phyloP scores from a whole-genome alignment of 2,797 vertebrate species.

The Helostoma temminkii region DNA sequence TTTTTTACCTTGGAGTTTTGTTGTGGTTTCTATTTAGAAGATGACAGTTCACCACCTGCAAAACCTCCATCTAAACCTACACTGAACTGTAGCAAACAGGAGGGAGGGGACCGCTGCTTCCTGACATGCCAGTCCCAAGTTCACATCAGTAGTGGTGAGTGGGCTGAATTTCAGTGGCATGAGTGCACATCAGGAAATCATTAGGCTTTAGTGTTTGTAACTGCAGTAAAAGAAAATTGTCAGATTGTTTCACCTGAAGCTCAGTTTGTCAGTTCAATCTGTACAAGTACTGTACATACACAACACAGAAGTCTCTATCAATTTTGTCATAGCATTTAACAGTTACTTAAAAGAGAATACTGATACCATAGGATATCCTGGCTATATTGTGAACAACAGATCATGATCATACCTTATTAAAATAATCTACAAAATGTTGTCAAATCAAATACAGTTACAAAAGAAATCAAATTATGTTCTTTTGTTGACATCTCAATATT shows the following conservation, averaged over 20 bases:
- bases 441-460: too few species aligned
- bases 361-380: too few species aligned
- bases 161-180: neutral
- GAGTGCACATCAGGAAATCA: neutral
- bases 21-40: constrained; percentile 89
- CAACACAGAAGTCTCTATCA: neutral
- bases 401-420: too few species aligned
- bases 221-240: too few species aligned
- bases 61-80: constrained; percentile 85
- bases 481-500: too few species aligned
- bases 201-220: too few species aligned
- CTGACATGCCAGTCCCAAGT: constrained; percentile 93
- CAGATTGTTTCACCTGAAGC: neutral
- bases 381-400: too few species aligned
- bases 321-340: neutral
- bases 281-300: neutral
- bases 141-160: constrained; percentile 94
- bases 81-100: constrained; percentile 92
- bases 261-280: neutral
- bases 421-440: too few species aligned
- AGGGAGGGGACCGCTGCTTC: constrained; percentile 92
- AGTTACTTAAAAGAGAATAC: too few species aligned
- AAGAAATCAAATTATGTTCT: too few species aligned
- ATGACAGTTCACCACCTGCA: constrained; percentile 84
- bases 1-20: constrained; percentile 84